Percentiles rank a stretch among this genome's conserved stretches.
Conservation (phyloP, 2,113 vertebrate species). For the Festucalex cinctus region DNA sequence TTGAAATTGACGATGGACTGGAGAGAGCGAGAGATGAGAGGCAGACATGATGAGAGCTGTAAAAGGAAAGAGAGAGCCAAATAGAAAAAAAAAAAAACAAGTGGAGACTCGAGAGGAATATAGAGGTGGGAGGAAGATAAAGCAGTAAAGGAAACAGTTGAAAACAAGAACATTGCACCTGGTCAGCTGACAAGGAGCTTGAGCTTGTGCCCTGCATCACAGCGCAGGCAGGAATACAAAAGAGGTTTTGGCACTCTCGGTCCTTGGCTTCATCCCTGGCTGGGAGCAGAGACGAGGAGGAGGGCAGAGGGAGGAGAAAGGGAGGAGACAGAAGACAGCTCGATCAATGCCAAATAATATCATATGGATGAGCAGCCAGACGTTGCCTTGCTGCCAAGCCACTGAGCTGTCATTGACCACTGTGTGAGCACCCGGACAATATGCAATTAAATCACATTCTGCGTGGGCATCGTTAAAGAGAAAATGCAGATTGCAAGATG, state of each 20-base stretch:
- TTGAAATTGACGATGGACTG: constrained; percentile 67
- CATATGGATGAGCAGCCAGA: constrained; percentile 60
- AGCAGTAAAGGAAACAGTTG: constrained; percentile 20
- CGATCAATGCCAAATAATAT: constrained; percentile 70
- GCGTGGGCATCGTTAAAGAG: too few relatives aligned
- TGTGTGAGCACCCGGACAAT: constrained; percentile 6
- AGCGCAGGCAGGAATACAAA: constrained; percentile 17
- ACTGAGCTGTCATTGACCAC: constrained; percentile 32
- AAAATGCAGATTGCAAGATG: too few relatives aligned
- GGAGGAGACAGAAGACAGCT: constrained; percentile 50
- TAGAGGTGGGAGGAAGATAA: constrained; percentile 24
- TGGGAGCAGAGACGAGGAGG: constrained; percentile 35
- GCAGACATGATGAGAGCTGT: constrained; percentile 6
- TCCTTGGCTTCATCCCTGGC: constrained; percentile 28
- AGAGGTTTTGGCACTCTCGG: constrained; percentile 23
- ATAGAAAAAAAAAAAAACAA: constrained; percentile 16
- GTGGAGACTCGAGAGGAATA: constrained; percentile 25
- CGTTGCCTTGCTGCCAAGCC: constrained; percentile 33
- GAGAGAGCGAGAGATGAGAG: constrained; percentile 19
- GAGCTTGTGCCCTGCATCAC: constrained; percentile 18
- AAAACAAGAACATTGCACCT: constrained; percentile 16
- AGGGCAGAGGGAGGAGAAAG: constrained; percentile 51
- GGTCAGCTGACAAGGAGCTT: constrained; percentile 22
- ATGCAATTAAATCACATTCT: too few relatives aligned
- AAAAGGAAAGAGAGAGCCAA: constrained; percentile 18